Base-by-base conservation (phyloP, 2,888 invertebrate species). In the Pseudococcus jackbeardsleyi region DNA sequence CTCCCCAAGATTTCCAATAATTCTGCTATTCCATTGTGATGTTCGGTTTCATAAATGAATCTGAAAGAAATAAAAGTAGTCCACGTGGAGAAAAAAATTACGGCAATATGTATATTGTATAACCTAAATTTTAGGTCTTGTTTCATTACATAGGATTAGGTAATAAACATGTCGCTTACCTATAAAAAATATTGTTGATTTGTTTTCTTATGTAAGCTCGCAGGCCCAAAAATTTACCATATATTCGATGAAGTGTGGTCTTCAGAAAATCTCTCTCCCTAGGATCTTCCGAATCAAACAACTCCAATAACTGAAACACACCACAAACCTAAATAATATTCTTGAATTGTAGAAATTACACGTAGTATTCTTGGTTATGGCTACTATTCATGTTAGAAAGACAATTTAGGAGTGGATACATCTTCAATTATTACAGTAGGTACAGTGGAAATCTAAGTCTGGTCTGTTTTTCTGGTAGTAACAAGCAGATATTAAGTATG, bases 21-120 rank as follows among this genome's bases (percentile, higher is more conserved):
- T 92, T 99, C 99, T 89, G 98, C 98, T 91, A 99, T 97, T 90
- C 99, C 99, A 92, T 99, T 99, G 93, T 98, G 98, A 92, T 97
- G 97, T 93, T 99, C 99, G 91, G 98, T 98, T 94, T 99, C 99
- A 93, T 98, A 99, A 92, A 99, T 98, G 94, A 99, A 99, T 94
- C 98, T 97, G 92, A 64, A 33, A 33, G 1, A 3, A 33, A 33
- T 33, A 33, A 33, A 33, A 33, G 1, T 3, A 33, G 26, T 33
- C 26, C 1, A 2, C 1, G 26, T 33, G 3, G 26, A 8, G 17
- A 0, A 86, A 5, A 48, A 59, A 54, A 54, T 17, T 5, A 54
- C 11, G 17, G 5, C 6, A 17, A 15, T 11, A 7, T 46, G 46
- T 46, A 46, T 7, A 46, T 46, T 46, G 5, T 5, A 9, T 46